Evolutionary conservation across 2,797 vertebrate genomes (phyloP).

Genomic region (Mergus octosetaceus): DNA sequence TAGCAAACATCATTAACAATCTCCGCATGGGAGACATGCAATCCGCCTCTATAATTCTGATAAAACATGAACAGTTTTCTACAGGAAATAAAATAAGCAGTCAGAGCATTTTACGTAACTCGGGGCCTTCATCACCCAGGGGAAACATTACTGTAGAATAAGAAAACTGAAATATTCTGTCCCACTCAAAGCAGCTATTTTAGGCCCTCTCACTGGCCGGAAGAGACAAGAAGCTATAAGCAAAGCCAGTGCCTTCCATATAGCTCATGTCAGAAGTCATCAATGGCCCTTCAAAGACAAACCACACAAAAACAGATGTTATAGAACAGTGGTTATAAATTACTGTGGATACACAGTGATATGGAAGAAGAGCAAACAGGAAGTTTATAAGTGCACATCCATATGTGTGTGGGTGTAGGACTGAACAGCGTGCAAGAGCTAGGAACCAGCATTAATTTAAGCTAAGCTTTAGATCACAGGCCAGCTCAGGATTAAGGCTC

Average conservation of each 20-base stretch:
- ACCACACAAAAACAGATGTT: background rate
- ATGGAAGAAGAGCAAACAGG: background rate
- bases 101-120: background rate
- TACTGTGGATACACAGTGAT: background rate
- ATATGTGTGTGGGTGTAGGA: rapidly evolving
- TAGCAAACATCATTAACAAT: background rate
- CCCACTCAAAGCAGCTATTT: background rate
- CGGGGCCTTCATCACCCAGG: background rate
- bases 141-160: background rate
- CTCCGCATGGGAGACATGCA: background rate
- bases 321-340: background rate
- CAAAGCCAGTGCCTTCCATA: background rate
- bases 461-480: background rate
- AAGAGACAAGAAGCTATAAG: background rate
- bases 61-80: background rate
- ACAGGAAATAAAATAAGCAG: background rate
- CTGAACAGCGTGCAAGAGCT: background rate
- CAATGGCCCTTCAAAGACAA: background rate
- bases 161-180: background rate
- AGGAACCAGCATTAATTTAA: background rate
- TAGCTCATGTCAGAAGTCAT: background rate
- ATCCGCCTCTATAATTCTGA: background rate
- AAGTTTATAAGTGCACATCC: background rate
- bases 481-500: background rate
- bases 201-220: background rate